These are phyloP conservation scores for Thelaira solivaga DNA, from an alignment of 2,888 invertebrate genomes.

Conservation along the genomic window DNA sequence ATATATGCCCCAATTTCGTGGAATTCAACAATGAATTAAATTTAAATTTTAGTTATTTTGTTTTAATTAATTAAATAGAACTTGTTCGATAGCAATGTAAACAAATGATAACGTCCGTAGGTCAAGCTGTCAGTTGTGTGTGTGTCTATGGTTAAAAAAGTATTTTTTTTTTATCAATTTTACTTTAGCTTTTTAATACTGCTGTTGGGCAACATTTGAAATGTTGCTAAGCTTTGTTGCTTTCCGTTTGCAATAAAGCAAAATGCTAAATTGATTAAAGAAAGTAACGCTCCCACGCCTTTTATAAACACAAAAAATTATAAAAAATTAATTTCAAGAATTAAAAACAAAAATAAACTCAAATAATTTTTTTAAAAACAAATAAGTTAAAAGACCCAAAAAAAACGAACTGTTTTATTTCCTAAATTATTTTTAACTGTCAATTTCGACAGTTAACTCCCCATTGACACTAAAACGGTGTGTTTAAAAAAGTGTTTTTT, in stretches of 20 bases:
- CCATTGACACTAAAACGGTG: slow-evolving; percentile 59
- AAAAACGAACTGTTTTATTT: slow-evolving; percentile 21
- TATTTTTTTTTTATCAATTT: too few relatives aligned
- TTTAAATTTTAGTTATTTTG: too few relatives aligned
- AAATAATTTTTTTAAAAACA: slow-evolving; percentile 1
- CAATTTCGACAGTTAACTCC: slow-evolving; percentile 72
- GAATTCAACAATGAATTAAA: too few relatives aligned
- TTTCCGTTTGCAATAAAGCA: too few relatives aligned
- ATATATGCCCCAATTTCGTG: too few relatives aligned
- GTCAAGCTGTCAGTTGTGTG: too few relatives aligned
- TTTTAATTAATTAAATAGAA: too few relatives aligned
- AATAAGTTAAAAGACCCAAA: neutral
- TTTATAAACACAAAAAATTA: neutral
- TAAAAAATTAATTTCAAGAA: neutral
- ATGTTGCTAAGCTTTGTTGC: slow-evolving; percentile 12
- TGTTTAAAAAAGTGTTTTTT: slow-evolving; percentile 15
- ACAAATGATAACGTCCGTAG: too few relatives aligned
- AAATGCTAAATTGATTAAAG: neutral
- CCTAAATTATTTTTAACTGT: slow-evolving; percentile 65
- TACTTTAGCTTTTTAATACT: too few relatives aligned
- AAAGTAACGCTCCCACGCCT: slow-evolving; percentile 47
- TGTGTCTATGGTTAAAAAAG: too few relatives aligned
- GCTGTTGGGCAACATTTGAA: slow-evolving; percentile 4
- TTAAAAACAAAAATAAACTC: slow-evolving; percentile 16
- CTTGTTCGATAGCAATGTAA: too few relatives aligned